Evolutionary conservation across 2,113 vertebrate species (phyloP), one percentile per base, ranked within the genome.

Genomic region (Bagarius yarrelli): DNA sequence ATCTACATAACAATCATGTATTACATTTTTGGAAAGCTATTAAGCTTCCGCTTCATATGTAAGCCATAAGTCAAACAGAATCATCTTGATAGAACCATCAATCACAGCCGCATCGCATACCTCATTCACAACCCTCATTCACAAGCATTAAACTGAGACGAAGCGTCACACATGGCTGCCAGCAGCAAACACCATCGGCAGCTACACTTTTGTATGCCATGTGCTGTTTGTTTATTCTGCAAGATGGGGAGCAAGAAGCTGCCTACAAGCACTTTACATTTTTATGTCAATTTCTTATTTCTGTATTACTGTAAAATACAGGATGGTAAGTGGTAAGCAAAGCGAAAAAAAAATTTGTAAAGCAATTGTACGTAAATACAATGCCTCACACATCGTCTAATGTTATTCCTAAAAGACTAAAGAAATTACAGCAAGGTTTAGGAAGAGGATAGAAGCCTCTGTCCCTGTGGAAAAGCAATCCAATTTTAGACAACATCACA

Each of bases 21-120:
- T 63, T 83, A 63, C 59, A 47, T 66, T 85, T 83, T 77, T 76
- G 79, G 53, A 44, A 59, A 59, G 53, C 36, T 59, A 70, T 71
- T 21, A 47, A 74, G 70, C 57, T 36, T 66, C 32, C 2, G 11
- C 21, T 80, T 16, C 34, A 59, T 40, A 79, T 27, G 36, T 4
- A 34, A 30, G 66, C 15, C 36, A 55, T 27, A 21, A 73, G 50
- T 76, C 59, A 76, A 57, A 47, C 32, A 32, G 25, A 30, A 47
- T 72, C 34, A 56, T 73, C 57, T 67, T 30, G 60, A 66, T 25
- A 21, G 32, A 75, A 21, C 59, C 67, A 75, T 66, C 71, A 36
- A 81, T 61, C 56, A 80, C 56, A 27, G 69, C 16, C 72, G 69
- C 13, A 50, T 75, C 71, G 66, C 47, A 18, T 67, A 75, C 23